phyloP scores from a whole-genome alignment of 2,113 vertebrate genomes.

The Syrrhaptes paradoxus region DNA sequence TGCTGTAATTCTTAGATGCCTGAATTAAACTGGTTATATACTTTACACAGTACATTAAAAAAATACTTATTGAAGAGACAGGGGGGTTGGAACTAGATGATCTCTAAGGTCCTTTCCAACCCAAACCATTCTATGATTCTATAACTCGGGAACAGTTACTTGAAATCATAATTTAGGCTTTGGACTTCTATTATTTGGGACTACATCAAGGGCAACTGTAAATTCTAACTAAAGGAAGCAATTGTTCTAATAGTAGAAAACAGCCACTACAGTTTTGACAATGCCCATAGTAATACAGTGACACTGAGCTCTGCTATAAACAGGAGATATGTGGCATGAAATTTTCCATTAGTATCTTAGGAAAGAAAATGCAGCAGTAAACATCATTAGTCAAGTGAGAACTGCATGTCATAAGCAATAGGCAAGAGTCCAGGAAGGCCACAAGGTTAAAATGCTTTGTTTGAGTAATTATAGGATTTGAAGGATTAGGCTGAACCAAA shows the following conservation, averaged over 20 bases:
- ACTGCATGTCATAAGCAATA: slow-evolving; percentile 24
- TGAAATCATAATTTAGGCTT: not conserved
- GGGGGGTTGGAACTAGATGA: not conserved
- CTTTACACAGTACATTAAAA: not conserved
- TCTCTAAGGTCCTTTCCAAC: no score
- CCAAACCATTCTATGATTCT: no score
- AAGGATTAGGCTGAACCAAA: slow-evolving; percentile 53
- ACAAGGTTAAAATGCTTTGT: slow-evolving; percentile 68
- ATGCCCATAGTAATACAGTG: not conserved
- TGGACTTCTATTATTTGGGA: not conserved
- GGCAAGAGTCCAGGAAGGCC: slow-evolving; percentile 50
- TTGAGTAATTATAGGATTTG: slow-evolving; percentile 66
- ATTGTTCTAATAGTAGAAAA: not conserved
- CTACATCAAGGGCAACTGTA: not conserved
- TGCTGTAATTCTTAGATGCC: not conserved
- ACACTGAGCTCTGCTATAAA: not conserved
- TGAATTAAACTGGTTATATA: not conserved
- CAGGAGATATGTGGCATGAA: not conserved
- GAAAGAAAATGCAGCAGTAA: slow-evolving; percentile 32
- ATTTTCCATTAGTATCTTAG: slow-evolving; percentile 22
- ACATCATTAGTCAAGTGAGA: slow-evolving; percentile 52
- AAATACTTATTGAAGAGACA: not conserved
- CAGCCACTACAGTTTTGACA: not conserved
- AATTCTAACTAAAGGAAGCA: not conserved
- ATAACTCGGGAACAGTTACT: not conserved